Percentiles rank a stretch among this genome's conserved stretches.
phyloP scores from a whole-genome alignment of 2,888 invertebrate genomes.

The Leptodirus hochenwartii region DNA sequence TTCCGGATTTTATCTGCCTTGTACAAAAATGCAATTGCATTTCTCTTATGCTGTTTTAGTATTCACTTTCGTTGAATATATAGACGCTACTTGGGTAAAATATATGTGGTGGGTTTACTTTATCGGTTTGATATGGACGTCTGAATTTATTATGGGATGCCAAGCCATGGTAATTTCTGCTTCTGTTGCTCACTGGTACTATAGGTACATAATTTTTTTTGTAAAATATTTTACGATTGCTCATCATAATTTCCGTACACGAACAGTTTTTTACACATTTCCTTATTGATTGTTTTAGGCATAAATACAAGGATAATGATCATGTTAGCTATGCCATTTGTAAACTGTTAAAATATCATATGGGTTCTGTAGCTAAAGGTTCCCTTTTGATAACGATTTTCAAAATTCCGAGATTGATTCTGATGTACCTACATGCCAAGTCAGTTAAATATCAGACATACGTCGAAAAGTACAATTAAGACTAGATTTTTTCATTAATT shows the following conservation, averaged over 20 bases:
- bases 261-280: too few species aligned
- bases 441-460: slow-evolving; percentile 31
- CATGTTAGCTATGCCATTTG: slow-evolving; percentile 55
- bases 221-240: slow-evolving; percentile 3
- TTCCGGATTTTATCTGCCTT: too few species aligned
- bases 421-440: slow-evolving; percentile 81
- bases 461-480: background rate
- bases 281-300: slow-evolving; percentile 31
- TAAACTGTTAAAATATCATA: slow-evolving; percentile 69
- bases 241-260: too few species aligned
- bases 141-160: slow-evolving; percentile 86
- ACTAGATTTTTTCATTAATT: slow-evolving; percentile 6
- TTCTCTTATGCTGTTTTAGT: slow-evolving; percentile 3
- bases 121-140: slow-evolving; percentile 79
- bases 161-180: slow-evolving; percentile 90
- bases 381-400: slow-evolving; percentile 85
- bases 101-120: slow-evolving; percentile 92
- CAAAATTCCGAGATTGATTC: slow-evolving; percentile 73
- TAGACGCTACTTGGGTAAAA: slow-evolving; percentile 61
- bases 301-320: slow-evolving; percentile 43
- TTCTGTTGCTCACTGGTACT: slow-evolving; percentile 89
- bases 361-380: slow-evolving; percentile 91
- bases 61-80: slow-evolving; percentile 43
- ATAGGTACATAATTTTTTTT: slow-evolving; percentile 36
- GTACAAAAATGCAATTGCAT: too few species aligned